These are phyloP conservation scores for Penaeus chinensis DNA, from an alignment of 1,140 invertebrate genomes.

Conservation along the genomic window DNA sequence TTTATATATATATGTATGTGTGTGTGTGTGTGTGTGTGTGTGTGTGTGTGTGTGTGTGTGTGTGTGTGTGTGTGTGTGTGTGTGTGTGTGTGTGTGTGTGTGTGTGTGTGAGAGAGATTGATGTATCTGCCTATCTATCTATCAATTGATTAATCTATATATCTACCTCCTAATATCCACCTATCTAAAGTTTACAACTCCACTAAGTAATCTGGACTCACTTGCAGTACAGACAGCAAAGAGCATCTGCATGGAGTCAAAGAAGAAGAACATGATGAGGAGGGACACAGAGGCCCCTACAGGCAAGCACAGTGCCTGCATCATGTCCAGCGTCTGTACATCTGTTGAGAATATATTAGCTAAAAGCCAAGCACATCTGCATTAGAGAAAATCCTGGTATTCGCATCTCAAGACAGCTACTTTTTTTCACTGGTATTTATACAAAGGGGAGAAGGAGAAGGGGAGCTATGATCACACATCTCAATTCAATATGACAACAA, in stretches of 20 bases:
- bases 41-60: too few relatives aligned
- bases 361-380: constrained; percentile 2
- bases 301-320: constrained; percentile 96
- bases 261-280: constrained; percentile 98
- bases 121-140: background rate
- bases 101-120: background rate
- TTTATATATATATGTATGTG: too few relatives aligned
- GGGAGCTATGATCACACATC: background rate
- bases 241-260: constrained; percentile 97
- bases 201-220: constrained; percentile 70
- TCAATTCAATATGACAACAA: background rate
- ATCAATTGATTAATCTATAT: background rate
- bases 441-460: background rate
- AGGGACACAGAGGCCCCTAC: constrained; percentile 95
- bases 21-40: too few relatives aligned
- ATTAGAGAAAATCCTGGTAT: constrained; percentile 27
- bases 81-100: too few relatives aligned
- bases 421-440: background rate
- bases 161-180: background rate
- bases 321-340: constrained; percentile 93
- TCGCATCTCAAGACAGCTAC: background rate
- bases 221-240: constrained; percentile 98
- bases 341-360: constrained; percentile 71
- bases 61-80: too few relatives aligned
- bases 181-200: background rate